Evolutionary conservation across 1,140 invertebrate species (phyloP), one percentile per base, ranked within the genome.

Genomic region (Neotoxoptera formosana): DNA sequence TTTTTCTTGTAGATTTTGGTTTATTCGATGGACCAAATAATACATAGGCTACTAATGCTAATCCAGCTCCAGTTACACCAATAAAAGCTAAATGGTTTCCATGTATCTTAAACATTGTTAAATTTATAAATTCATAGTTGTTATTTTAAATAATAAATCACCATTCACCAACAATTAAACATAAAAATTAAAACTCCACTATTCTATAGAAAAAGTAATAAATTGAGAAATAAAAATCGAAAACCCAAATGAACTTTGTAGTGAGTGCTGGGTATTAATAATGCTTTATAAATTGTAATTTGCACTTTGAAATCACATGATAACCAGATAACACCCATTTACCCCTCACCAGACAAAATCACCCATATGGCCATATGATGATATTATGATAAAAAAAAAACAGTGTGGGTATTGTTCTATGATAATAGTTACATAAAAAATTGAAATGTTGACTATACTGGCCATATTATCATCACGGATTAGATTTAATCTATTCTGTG

Each of bases 31-130:
- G 97, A 83, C 97, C 97, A 97, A 97, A 98, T 94, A 98, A 96
- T 17, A 98, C 97, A 94, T 97, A 97, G 7, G 97, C 97, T 67
- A 97, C 97, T 4, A 98, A 96, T 4, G 97, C 97, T 48, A 97
- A 96, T 48, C 97, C 97, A 93, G 91, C 93, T 56, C 93, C 94
- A 30, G 94, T 94, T 36, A 94, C 90, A 34, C 94, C 94, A 84
- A 93, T 93, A 20, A 93, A 93, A 51, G 91, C n/a, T 93, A 90
- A 51, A 93, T 76, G 41, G 93, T 60, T 60, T 94, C 56, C 93
- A 91, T 94, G 30, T 47, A 86, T 86, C 94, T 94, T 94, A 56
- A 93, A 86, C 91, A 93, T 93, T 53, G 23, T 84, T 56, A 30
- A 17, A 86, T 23, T 90, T 23, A 90, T 41, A 67, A 45, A n/a